phyloP scores from a whole-genome alignment of 2,113 vertebrate species.

The Artemisiospiza belli region DNA sequence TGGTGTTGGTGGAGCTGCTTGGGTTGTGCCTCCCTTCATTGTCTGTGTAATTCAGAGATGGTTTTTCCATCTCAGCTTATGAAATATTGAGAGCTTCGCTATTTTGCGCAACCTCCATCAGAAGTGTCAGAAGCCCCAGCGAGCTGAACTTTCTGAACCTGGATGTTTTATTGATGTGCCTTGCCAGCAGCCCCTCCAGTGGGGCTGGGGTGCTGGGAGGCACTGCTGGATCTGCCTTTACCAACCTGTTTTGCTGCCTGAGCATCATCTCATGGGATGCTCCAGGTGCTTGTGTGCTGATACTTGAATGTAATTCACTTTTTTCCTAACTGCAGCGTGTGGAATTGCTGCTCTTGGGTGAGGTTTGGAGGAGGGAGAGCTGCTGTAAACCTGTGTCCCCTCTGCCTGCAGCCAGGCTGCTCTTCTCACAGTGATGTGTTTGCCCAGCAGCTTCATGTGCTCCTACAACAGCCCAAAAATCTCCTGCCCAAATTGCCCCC shows the following conservation, averaged over 20 bases:
- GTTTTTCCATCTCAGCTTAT: constrained; percentile 40
- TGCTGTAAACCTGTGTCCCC: not conserved
- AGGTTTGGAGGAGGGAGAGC: not conserved
- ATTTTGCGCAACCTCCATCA: constrained; percentile 13
- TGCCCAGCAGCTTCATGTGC: not conserved
- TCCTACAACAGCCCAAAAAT: not conserved
- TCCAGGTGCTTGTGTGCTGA: not conserved
- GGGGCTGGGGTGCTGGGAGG: not conserved
- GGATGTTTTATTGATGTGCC: not conserved
- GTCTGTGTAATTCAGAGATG: constrained; percentile 10
- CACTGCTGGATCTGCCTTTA: not conserved
- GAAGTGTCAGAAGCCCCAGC: not conserved
- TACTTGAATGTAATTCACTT: not conserved
- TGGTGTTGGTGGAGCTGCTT: not conserved
- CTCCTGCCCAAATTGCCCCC: not conserved
- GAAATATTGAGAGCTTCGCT: constrained; percentile 8
- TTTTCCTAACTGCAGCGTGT: not conserved
- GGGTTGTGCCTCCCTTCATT: not conserved
- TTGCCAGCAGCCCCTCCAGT: not conserved
- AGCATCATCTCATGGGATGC: not conserved
- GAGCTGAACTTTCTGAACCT: not conserved
- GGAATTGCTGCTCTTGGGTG: not conserved
- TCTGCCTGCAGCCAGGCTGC: not conserved
- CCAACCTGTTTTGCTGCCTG: not conserved
- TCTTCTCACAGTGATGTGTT: not conserved